Percentiles rank a stretch among this genome's conserved stretches.
These are phyloP conservation scores for Elymnias hypermnestra DNA, from an alignment of 1,140 invertebrate species.

Conservation along the genomic window DNA sequence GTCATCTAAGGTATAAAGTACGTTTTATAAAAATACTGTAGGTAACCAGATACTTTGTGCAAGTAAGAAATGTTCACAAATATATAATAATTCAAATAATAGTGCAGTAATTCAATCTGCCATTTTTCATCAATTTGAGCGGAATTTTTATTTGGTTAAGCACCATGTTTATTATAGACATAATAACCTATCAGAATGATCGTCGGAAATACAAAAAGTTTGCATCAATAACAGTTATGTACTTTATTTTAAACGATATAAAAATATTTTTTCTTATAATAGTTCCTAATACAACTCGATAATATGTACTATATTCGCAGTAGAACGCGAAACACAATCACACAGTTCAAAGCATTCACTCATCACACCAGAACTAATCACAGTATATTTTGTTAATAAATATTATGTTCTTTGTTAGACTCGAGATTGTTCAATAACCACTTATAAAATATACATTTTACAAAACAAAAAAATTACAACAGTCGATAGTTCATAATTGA, in stretches of 20 bases:
- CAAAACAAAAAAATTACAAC: slow-evolving; percentile 60
- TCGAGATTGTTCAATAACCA: slow-evolving; percentile 60
- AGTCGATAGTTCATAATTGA: slow-evolving; percentile 41
- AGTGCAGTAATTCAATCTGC: slow-evolving; percentile 16
- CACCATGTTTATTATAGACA: slow-evolving; percentile 61
- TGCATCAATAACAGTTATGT: slow-evolving; percentile 62
- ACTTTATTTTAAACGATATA: slow-evolving; percentile 73
- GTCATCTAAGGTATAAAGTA: slow-evolving; percentile 1
- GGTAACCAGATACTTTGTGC: slow-evolving; percentile 10
- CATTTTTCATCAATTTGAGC: no score
- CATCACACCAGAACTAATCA: slow-evolving; percentile 44
- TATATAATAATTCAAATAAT: no score
- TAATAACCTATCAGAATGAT: slow-evolving; percentile 33
- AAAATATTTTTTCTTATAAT: slow-evolving; percentile 71
- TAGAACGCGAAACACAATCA: no score
- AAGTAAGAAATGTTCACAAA: no score
- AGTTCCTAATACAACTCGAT: slow-evolving; percentile 46
- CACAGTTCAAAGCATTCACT: slow-evolving; percentile 20
- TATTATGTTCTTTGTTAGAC: slow-evolving; percentile 52
- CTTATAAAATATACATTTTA: slow-evolving; percentile 71
- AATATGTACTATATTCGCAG: slow-evolving; percentile 14
- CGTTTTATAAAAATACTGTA: slow-evolving; percentile 19
- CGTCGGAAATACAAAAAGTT: slow-evolving; percentile 60
- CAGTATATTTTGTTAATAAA: slow-evolving; percentile 66
- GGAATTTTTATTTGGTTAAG: no score